Percentiles rank a stretch among this genome's conserved stretches.
Conservation (phyloP, 92 coral and sea anemone species). For the Zoanthus sociatus region DNA sequence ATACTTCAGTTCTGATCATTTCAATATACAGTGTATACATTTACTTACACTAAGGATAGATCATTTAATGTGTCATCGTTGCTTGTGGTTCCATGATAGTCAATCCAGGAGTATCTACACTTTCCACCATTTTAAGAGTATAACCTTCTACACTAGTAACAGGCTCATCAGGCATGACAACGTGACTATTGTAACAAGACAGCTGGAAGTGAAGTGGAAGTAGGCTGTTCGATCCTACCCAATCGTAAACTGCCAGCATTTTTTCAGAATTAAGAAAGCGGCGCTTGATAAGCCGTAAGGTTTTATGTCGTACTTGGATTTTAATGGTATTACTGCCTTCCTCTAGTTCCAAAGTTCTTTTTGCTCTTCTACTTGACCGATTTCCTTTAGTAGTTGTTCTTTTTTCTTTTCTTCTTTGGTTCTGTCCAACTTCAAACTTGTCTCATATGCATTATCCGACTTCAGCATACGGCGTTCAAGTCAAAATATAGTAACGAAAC, state of each 20-base stretch:
- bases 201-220: constrained; percentile 58
- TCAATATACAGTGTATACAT: background rate
- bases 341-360: constrained; percentile 51
- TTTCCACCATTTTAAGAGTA: too few species aligned
- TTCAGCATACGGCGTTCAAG: constrained; percentile 27
- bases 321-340: constrained; percentile 13
- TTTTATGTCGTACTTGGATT: constrained; percentile 52
- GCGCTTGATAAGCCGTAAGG: constrained; percentile 40
- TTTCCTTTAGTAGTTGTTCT: background rate
- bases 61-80: background rate
- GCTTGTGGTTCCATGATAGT: background rate
- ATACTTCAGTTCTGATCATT: too few species aligned
- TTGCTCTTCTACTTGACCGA: constrained; percentile 28
- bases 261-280: constrained; percentile 31
- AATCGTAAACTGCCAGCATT: constrained; percentile 59
- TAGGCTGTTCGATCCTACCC: constrained; percentile 56
- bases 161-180: too few species aligned
- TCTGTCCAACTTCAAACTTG: constrained; percentile 41
- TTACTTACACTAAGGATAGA: background rate
- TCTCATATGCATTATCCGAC: constrained; percentile 39
- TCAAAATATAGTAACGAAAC: too few species aligned
- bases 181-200: background rate
- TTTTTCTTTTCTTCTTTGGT: constrained; percentile 39
- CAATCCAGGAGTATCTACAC: background rate
- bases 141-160: too few species aligned